Conservation (phyloP, 2,113 vertebrate genomes). For the Oophaga pumilio region DNA sequence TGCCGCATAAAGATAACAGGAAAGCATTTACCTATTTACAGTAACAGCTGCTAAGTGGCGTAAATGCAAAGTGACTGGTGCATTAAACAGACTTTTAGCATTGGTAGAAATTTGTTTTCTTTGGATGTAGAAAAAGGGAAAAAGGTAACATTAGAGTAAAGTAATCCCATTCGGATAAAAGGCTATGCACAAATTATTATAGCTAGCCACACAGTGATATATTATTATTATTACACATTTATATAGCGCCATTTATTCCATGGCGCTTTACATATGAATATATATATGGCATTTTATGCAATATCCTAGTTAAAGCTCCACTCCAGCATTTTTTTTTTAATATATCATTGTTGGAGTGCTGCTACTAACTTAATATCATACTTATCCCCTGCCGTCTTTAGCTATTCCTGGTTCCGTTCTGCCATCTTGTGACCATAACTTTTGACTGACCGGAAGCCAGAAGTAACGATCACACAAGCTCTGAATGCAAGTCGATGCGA, state of each 20-base stretch:
- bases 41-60: conserved; percentile 54
- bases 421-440: too few relatives aligned
- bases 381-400: too few relatives aligned
- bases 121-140: neutral
- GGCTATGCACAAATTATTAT: neutral
- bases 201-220: neutral
- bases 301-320: neutral
- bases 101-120: neutral
- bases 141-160: neutral
- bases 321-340: too few relatives aligned
- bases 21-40: conserved; percentile 52
- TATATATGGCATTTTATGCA: neutral
- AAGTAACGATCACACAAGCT: too few relatives aligned
- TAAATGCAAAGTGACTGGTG: conserved; percentile 22
- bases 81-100: conserved; percentile 15
- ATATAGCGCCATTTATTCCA: too few relatives aligned
- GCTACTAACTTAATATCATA: too few relatives aligned
- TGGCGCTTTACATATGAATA: too few relatives aligned
- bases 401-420: too few relatives aligned
- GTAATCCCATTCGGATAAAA: neutral
- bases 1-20: conserved; percentile 35
- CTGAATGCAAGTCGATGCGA: too few relatives aligned
- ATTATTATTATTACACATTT: too few relatives aligned
- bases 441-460: too few relatives aligned
- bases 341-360: too few relatives aligned